phyloP scores from a whole-genome alignment of 2,113 vertebrate genomes.

The Saimiri boliviensis region DNA sequence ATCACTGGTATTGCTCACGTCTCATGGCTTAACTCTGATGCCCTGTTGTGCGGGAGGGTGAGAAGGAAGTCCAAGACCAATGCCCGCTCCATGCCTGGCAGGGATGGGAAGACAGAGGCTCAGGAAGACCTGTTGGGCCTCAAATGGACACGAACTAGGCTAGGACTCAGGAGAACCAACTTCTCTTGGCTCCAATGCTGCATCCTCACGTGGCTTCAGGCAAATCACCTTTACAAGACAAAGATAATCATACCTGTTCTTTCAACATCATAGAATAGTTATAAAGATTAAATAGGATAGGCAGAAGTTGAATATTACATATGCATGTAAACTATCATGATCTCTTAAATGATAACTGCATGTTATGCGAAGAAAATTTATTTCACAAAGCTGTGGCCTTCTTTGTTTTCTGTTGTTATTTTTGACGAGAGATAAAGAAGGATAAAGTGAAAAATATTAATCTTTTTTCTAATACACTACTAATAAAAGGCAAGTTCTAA shows the following conservation, averaged over 20 bases:
- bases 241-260: not conserved
- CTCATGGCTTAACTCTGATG: not conserved
- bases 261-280: not conserved
- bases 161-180: not conserved
- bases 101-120: not conserved
- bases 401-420: not conserved
- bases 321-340: not conserved
- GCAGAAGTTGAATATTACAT: not conserved
- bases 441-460: not conserved
- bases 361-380: not conserved
- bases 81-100: not conserved
- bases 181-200: not conserved
- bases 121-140: not conserved
- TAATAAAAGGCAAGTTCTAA: not conserved
- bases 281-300: not conserved
- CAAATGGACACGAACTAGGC: not conserved
- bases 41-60: accelerated
- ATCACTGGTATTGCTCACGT: accelerated
- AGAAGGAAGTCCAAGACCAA: not conserved
- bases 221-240: not conserved
- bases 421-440: not conserved
- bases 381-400: not conserved
- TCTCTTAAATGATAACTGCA: not conserved
- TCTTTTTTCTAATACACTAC: not conserved
- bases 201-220: not conserved